Percentiles rank a stretch among this genome's conserved stretches.
Conservation (phyloP, 1,140 invertebrate species). For the Plectus sambesii region DNA sequence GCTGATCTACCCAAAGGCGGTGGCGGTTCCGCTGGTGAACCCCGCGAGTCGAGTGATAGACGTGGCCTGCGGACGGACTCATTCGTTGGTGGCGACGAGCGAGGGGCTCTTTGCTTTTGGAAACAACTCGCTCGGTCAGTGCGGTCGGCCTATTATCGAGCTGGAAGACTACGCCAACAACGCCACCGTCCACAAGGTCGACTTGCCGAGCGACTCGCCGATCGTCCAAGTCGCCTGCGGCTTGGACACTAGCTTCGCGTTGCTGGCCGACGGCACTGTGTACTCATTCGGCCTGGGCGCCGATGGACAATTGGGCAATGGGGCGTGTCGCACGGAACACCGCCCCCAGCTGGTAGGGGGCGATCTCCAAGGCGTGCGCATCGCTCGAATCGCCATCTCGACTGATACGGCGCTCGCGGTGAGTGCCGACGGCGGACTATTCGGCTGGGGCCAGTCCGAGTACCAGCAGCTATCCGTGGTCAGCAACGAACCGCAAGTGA, state of each 20-base stretch:
- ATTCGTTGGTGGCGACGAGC: conserved; percentile 66
- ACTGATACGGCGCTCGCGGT: too few species aligned
- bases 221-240: conserved; percentile 61
- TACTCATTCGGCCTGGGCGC: conserved; percentile 83
- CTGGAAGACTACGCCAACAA: conserved; percentile 63
- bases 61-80: conserved; percentile 71
- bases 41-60: conserved; percentile 50
- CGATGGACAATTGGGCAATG: conserved; percentile 91
- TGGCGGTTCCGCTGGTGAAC: not conserved
- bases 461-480: too few species aligned
- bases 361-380: too few species aligned
- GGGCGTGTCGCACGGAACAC: too few species aligned
- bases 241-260: conserved; percentile 70
- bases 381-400: too few species aligned
- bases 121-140: conserved; percentile 87
- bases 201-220: conserved; percentile 12
- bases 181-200: conserved; percentile 57
- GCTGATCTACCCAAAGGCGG: not conserved
- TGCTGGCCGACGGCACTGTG: conserved; percentile 66
- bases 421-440: too few species aligned
- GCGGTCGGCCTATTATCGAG: conserved; percentile 66
- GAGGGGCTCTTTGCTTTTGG: conserved; percentile 71
- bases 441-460: too few species aligned
- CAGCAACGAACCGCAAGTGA: too few species aligned
- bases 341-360: too few species aligned